Evolutionary conservation across 1,140 invertebrate genomes (phyloP).

Genomic region (Gryllus bimaculatus): DNA sequence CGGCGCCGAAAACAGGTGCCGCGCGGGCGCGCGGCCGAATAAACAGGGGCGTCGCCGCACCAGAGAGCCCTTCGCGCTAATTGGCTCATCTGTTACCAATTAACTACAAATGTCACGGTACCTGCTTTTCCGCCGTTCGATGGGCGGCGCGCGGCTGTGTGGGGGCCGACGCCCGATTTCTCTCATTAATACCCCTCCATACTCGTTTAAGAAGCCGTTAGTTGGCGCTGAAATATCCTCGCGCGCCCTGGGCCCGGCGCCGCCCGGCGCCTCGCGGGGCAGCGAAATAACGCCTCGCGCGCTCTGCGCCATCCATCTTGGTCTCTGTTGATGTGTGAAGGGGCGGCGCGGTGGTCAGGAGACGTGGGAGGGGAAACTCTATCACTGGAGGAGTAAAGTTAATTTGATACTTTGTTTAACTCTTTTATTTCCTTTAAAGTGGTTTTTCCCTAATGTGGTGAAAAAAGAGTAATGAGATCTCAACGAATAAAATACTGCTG

Average conservation of each 20-base stretch:
- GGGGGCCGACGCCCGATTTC: not conserved
- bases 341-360: not conserved
- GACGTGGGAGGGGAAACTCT: not conserved
- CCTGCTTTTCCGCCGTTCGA: not conserved
- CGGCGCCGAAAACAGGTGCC: not conserved
- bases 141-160: not conserved
- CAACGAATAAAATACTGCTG: not conserved
- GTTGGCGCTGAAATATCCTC: not conserved
- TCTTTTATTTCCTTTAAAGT: not conserved
- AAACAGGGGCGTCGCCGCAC: not conserved
- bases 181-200: not conserved
- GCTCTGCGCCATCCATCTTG: not conserved
- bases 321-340: not conserved
- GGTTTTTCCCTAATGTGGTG: not conserved
- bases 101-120: constrained; percentile 4
- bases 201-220: not conserved
- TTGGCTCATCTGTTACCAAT: not conserved
- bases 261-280: too few species aligned
- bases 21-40: not conserved
- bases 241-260: too few species aligned
- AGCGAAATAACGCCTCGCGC: not conserved
- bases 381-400: not conserved
- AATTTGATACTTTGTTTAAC: not conserved
- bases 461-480: constrained; percentile 1
- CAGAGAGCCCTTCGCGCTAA: not conserved